A percentile compares a stretch with the other conserved stretches of the same genome.
These are phyloP conservation scores for Notodonta ziczac DNA, from an alignment of 2,888 invertebrate species.

Conservation along the genomic window DNA sequence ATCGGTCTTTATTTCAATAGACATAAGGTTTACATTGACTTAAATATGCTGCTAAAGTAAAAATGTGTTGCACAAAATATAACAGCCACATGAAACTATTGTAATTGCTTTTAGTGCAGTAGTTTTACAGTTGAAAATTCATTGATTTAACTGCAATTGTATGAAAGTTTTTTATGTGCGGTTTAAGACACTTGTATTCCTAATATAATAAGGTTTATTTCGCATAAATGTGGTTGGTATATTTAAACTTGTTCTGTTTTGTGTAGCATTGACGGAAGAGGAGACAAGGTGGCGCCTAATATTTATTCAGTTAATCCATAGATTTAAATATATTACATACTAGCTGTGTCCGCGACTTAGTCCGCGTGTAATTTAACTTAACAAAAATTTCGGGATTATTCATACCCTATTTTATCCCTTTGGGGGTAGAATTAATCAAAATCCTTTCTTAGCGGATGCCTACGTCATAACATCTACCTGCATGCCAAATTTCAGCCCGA, in stretches of 20 bases:
- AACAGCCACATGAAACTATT: slow-evolving; percentile 26
- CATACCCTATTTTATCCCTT: no score
- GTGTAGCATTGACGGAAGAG: slow-evolving; percentile 68
- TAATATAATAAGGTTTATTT: slow-evolving; percentile 32
- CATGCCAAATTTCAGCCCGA: no score
- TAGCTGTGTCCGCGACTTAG: no score
- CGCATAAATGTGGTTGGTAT: slow-evolving; percentile 10
- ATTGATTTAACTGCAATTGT: slow-evolving; percentile 30
- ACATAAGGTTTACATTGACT: background rate
- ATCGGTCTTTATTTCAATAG: background rate
- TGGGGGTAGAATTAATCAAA: no score
- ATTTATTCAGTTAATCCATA: background rate
- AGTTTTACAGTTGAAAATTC: slow-evolving; percentile 42
- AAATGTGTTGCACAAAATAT: background rate
- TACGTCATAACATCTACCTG: no score
- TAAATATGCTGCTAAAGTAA: background rate
- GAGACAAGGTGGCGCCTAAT: slow-evolving; percentile 66
- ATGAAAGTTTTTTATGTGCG: slow-evolving; percentile 19
- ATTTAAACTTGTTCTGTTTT: slow-evolving; percentile 36
- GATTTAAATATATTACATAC: no score
- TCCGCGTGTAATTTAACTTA: no score
- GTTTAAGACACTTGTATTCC: slow-evolving; percentile 11
- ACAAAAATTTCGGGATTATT: no score
- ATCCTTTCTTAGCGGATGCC: no score
- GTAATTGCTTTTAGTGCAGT: slow-evolving; percentile 35